Percentiles rank a stretch among this genome's conserved stretches.
Conservation (phyloP, 2,113 vertebrate genomes). For the Empidonax alnorum region DNA sequence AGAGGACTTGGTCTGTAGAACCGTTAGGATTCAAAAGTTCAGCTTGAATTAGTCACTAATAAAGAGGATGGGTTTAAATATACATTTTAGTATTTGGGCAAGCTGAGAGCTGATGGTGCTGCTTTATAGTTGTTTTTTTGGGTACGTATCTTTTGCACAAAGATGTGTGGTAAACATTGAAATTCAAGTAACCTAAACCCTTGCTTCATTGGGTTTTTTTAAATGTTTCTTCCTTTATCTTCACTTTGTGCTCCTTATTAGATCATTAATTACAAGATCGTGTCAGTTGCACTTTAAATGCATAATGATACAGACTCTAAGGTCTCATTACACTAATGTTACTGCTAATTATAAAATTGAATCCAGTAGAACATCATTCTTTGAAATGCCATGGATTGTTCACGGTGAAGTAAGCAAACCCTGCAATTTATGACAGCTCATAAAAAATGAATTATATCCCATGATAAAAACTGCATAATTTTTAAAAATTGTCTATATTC, state of each 20-base stretch:
- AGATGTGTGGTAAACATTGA: background rate
- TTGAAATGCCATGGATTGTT: background rate
- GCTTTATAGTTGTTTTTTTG: background rate
- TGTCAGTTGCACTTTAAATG: background rate
- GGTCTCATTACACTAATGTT: background rate
- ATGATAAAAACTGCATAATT: background rate
- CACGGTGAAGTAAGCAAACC: constrained; percentile 18
- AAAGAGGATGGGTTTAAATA: background rate
- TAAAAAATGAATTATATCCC: background rate
- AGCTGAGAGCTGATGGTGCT: background rate
- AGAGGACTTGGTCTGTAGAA: background rate
- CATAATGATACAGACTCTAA: background rate
- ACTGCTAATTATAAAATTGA: constrained; percentile 17
- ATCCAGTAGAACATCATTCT: background rate
- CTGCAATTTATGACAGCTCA: background rate
- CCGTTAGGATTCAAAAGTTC: background rate
- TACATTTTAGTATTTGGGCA: background rate
- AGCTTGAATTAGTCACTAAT: background rate
- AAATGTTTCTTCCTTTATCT: background rate
- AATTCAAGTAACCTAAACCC: background rate
- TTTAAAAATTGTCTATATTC: background rate
- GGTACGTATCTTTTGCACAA: background rate
- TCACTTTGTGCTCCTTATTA: background rate
- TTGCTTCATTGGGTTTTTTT: background rate
- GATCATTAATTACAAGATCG: constrained; percentile 1